Conservation (phyloP, 1,140 invertebrate species). For the Pseudomyrmex dendroicus region DNA sequence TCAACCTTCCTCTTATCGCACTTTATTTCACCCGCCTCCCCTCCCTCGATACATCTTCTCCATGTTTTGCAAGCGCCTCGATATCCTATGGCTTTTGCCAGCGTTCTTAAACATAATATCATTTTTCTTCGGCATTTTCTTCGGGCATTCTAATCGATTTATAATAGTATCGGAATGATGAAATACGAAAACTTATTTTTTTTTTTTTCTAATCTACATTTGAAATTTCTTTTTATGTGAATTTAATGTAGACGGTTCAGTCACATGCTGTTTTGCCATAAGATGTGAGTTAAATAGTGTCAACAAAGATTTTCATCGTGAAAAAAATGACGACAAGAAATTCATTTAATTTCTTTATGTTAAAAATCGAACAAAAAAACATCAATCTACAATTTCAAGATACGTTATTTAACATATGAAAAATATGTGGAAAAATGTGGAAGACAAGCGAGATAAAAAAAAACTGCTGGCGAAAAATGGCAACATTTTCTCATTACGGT, state of each 20-base stretch:
- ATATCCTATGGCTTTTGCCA: slow-evolving; percentile 21
- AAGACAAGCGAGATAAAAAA: slow-evolving; percentile 12
- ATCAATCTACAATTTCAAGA: no score
- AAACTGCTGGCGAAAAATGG: not conserved
- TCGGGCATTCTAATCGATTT: slow-evolving; percentile 20
- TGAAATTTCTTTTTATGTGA: not conserved
- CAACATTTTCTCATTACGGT: slow-evolving; percentile 34
- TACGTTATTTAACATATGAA: not conserved
- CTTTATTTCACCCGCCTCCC: not conserved
- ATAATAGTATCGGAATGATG: not conserved
- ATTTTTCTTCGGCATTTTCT: slow-evolving; percentile 43
- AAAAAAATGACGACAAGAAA: no score
- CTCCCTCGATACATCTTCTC: not conserved
- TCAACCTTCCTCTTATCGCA: not conserved
- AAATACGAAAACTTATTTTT: slow-evolving; percentile 33
- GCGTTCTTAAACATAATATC: slow-evolving; percentile 33
- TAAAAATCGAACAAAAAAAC: no score
- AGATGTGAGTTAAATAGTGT: not conserved
- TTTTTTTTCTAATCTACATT: slow-evolving; percentile 14
- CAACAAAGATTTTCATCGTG: no score
- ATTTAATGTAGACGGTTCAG: not conserved
- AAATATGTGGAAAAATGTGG: slow-evolving; percentile 11
- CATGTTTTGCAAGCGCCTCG: not conserved
- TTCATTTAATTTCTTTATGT: no score
- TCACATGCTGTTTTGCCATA: not conserved